Percentiles rank a stretch among this genome's conserved stretches.
These are phyloP conservation scores for Anagyrus pseudococci DNA, from an alignment of 2,888 invertebrate species.

Conservation along the genomic window DNA sequence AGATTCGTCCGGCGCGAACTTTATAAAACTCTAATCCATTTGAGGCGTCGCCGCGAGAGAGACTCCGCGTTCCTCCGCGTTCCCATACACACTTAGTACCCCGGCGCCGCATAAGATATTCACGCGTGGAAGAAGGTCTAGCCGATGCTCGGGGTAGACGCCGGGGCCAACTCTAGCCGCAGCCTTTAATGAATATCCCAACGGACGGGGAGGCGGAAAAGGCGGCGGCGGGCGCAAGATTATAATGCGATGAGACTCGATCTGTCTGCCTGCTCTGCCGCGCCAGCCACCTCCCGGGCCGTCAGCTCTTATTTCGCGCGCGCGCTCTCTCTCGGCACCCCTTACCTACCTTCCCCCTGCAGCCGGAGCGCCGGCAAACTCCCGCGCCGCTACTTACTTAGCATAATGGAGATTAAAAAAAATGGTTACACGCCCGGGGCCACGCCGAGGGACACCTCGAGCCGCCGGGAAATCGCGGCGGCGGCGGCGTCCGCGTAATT, in stretches of 20 bases:
- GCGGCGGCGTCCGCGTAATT: slow-evolving; percentile 16
- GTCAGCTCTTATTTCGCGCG: slow-evolving; percentile 25
- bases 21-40: no score
- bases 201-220: neutral
- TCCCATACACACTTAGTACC: no score
- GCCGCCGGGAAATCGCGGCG: slow-evolving; percentile 23
- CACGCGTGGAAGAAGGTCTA: no score
- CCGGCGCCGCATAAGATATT: no score
- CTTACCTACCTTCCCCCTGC: no score
- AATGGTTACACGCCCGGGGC: slow-evolving; percentile 22
- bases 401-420: slow-evolving; percentile 37
- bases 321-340: no score
- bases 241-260: slow-evolving; percentile 32
- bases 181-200: slow-evolving; percentile 33
- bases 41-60: no score
- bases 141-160: no score
- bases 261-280: slow-evolving; percentile 14
- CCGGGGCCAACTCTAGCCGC: no score
- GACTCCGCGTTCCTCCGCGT: no score
- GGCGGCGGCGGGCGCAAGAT: slow-evolving; percentile 14
- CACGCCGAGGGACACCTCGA: neutral
- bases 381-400: slow-evolving; percentile 30
- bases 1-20: no score
- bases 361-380: neutral
- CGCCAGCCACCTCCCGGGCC: neutral